Evolutionary conservation across 2,113 vertebrate genomes (phyloP).

Genomic region (Mystacornis crossleyi): DNA sequence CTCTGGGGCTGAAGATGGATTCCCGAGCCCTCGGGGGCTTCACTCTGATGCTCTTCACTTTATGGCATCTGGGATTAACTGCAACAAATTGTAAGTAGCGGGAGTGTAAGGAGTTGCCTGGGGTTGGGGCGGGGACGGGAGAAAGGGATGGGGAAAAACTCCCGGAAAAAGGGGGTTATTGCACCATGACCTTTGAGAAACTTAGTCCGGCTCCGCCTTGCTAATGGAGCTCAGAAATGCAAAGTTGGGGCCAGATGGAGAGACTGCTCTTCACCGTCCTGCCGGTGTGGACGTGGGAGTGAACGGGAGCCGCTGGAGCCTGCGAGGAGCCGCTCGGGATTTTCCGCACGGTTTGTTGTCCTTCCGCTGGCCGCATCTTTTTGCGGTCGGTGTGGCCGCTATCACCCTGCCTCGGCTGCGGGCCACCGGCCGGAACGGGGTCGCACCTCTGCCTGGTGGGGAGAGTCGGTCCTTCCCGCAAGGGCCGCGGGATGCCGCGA

Average conservation of each 20-base stretch:
- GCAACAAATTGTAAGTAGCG: slow-evolving; percentile 78
- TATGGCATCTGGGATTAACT: slow-evolving; percentile 70
- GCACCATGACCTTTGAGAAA: not conserved
- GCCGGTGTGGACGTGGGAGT: not conserved
- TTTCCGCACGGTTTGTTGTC: not conserved
- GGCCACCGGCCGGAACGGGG: not conserved
- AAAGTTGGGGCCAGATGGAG: not conserved
- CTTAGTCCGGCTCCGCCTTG: not conserved
- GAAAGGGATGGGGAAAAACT: not conserved
- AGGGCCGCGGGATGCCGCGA: fast-evolving
- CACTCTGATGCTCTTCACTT: slow-evolving; percentile 58
- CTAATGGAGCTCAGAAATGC: not conserved
- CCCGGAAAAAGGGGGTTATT: not conserved
- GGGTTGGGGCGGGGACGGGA: not conserved
- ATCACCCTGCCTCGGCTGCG: not conserved
- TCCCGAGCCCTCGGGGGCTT: slow-evolving; percentile 41
- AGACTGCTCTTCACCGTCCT: not conserved
- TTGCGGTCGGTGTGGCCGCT: not conserved
- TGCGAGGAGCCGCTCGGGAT: not conserved
- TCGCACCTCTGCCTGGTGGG: not conserved
- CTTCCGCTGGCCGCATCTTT: not conserved
- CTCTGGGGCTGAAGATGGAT: slow-evolving; percentile 66
- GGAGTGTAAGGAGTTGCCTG: not conserved
- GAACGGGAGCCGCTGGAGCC: not conserved
- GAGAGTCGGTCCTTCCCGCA: not conserved